Conservation (phyloP, 2,113 vertebrate genomes). For the Stictonetta naevosa region DNA sequence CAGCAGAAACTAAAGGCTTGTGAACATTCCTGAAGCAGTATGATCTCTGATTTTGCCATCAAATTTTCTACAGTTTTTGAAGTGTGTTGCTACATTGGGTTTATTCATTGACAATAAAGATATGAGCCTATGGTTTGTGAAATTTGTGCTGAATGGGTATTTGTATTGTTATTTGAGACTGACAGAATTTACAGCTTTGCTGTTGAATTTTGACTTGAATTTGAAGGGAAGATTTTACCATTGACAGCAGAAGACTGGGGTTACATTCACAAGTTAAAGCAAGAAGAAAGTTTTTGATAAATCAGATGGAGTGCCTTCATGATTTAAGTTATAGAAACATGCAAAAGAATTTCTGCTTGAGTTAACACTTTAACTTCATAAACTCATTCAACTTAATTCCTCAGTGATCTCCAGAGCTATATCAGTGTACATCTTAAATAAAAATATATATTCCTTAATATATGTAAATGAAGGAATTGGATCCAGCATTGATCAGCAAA, state of each 20-base stretch:
- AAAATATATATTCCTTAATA: not conserved
- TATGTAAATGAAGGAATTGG: not conserved
- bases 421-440: not conserved
- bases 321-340: not conserved
- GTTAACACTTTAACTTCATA: not conserved
- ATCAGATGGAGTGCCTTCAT: not conserved
- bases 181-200: not conserved
- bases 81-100: rapidly evolving
- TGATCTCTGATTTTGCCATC: not conserved
- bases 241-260: not conserved
- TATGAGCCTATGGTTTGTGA: not conserved
- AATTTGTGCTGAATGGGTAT: not conserved
- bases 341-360: not conserved
- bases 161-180: not conserved
- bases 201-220: not conserved
- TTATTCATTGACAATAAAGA: not conserved
- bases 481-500: not conserved
- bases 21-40: not conserved
- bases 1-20: not conserved
- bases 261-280: not conserved
- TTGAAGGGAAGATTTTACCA: not conserved
- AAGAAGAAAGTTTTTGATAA: not conserved
- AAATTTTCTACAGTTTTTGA: not conserved
- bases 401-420: not conserved
- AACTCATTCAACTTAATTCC: not conserved